These are phyloP conservation scores for Scarus forsteni DNA, from an alignment of 2,797 vertebrate genomes.

Conservation along the genomic window DNA sequence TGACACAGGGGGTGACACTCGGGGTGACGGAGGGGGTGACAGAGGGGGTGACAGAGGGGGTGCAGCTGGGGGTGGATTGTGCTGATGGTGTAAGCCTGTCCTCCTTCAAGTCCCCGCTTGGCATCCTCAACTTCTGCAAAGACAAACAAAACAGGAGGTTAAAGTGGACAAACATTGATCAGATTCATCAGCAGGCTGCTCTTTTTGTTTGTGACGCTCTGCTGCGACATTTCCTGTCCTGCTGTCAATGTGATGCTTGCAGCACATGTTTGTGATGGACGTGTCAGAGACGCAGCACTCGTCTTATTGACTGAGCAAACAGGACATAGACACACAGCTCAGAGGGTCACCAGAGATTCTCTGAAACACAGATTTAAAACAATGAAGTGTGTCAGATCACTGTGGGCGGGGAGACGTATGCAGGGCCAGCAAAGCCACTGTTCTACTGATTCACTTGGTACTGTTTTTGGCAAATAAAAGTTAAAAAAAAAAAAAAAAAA, in stretches of 20 bases:
- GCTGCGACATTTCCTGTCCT: too few species aligned
- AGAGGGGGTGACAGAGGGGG: slow-evolving; percentile 78
- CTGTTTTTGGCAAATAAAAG: too few species aligned
- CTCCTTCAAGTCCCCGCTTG: slow-evolving; percentile 83
- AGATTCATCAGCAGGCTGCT: neutral
- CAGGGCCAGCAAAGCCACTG: too few species aligned
- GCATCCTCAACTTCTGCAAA: slow-evolving; percentile 86
- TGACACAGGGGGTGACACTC: slow-evolving; percentile 72
- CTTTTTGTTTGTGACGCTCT: neutral
- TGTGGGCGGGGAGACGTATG: neutral
- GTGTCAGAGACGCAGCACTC: slow-evolving; percentile 7
- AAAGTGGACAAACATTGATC: neutral
- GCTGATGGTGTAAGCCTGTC: slow-evolving; percentile 84
- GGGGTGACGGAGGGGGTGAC: slow-evolving; percentile 71
- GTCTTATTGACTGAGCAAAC: slow-evolving; percentile 47
- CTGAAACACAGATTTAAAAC: slow-evolving; percentile 16
- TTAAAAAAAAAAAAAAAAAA: too few species aligned
- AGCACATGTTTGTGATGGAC: neutral
- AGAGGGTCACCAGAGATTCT: slow-evolving; percentile 47
- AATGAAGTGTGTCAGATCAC: slow-evolving; percentile 33
- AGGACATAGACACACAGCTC: slow-evolving; percentile 29
- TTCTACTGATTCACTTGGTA: too few species aligned
- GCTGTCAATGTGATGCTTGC: neutral
- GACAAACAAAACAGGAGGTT: slow-evolving; percentile 3
- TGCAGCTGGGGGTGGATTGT: slow-evolving; percentile 83